These are phyloP conservation scores for Aphis craccivora DNA, from an alignment of 1,140 invertebrate genomes.

Conservation along the genomic window DNA sequence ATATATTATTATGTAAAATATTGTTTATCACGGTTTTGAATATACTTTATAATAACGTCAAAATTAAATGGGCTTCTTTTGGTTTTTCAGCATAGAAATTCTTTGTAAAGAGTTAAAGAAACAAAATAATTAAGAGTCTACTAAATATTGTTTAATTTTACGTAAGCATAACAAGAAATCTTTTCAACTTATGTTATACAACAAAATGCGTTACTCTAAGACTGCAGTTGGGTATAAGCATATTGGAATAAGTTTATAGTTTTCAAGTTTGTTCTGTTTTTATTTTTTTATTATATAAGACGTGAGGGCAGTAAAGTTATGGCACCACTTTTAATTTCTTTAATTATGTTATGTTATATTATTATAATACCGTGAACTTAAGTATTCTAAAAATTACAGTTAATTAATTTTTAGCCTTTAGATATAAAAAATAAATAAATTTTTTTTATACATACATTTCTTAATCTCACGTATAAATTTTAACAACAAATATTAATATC, in stretches of 20 bases:
- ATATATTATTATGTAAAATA: conserved; percentile 12
- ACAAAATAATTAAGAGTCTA: neutral
- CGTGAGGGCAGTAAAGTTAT: neutral
- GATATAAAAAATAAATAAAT: no score
- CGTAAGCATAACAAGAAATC: neutral
- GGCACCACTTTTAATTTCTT: neutral
- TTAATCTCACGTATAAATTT: neutral
- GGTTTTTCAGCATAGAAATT: neutral
- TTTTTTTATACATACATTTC: neutral
- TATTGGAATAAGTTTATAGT: neutral
- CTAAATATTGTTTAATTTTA: neutral
- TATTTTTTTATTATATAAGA: neutral
- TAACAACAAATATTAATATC: neutral
- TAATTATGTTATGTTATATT: neutral
- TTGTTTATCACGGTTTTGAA: neutral
- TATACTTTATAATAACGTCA: neutral
- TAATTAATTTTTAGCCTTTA: neutral
- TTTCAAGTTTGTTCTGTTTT: neutral
- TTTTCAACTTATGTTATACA: neutral
- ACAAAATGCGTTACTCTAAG: neutral
- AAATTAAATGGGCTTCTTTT: neutral
- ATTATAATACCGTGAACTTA: neutral
- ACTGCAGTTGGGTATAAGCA: neutral
- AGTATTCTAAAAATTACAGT: neutral
- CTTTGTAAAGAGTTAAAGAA: neutral